Percentiles rank a stretch among this genome's conserved stretches.
These are phyloP conservation scores for Microcebus jonahi DNA, from an alignment of 2,113 vertebrate species.

Conservation along the genomic window DNA sequence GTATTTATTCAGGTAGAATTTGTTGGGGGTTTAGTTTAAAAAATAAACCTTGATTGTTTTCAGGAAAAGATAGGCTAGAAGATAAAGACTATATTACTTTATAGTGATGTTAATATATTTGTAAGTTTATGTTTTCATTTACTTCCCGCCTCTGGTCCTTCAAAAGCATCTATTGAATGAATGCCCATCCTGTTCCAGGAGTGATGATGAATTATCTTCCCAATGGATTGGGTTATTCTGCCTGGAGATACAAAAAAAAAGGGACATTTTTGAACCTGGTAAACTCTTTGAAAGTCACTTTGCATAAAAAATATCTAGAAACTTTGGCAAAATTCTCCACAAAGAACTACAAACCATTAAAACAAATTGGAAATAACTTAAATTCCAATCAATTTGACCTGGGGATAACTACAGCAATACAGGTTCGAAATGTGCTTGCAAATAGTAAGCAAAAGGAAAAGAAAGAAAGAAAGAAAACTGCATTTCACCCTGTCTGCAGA, in stretches of 20 bases:
- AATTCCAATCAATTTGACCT: neutral
- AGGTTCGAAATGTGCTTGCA: slow-evolving; percentile 19
- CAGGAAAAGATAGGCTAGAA: neutral
- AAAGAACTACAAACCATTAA: neutral
- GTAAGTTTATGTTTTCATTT: neutral
- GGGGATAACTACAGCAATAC: neutral
- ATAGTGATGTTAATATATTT: neutral
- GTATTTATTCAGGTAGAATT: neutral
- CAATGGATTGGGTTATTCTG: neutral
- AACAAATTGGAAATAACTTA: slow-evolving; percentile 1
- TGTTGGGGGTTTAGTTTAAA: neutral
- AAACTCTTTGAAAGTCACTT: neutral
- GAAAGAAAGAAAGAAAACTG: neutral
- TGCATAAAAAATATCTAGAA: neutral
- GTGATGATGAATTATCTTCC: neutral
- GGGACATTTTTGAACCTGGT: neutral
- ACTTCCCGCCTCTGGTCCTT: neutral
- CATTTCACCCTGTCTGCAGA: neutral
- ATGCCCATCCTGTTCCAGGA: neutral
- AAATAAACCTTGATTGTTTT: neutral
- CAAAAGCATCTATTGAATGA: neutral
- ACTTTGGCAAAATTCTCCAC: neutral
- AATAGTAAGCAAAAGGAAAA: neutral
- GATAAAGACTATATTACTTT: neutral
- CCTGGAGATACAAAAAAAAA: neutral